Base-by-base conservation (phyloP, 2,797 vertebrate species). In the Sandelia bainsii region DNA sequence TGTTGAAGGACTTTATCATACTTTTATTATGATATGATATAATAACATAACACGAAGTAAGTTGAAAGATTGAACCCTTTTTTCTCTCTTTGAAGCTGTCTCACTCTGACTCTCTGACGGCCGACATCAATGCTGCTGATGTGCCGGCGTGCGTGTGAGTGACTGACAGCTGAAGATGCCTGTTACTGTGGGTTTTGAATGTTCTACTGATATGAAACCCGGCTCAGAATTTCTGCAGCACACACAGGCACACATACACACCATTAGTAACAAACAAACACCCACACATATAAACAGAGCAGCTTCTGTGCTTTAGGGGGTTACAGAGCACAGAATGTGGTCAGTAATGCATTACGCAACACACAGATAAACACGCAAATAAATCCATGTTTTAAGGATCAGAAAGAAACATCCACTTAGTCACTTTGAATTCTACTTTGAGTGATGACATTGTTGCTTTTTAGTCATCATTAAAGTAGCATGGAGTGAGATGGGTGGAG, bases 221-320 rank as follows among this genome's bases (percentile, higher is more conserved):
- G 45, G 12, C 72, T 70, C 54, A 34, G 25, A 49, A 65, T 65
- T 29, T 50, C 11, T 37, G 12, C 12, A 37, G 2, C 32, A 20
- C 62, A 40, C 53, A 57, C 44, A 32, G 23, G 46, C 52, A 45
- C 50, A 32, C 49, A 45, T 39, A 40, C 29, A 48, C 22, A 22
- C 45, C 49, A 62, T 20, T 27, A 42, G 50, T 29, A 63, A 59
- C 52, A 71, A 69, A 60, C 62, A 50, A 22, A 56, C 76, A 37
- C 72, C 79, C 79, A 71, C 69, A 56, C 72, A 61, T 25, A 50
- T 66, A 65, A 72, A 75, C 74, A 84, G 44, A 75, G 58, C 32
- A 56, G 34, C 56, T 44, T 54, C 23, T 56, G 52, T 42, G 13
- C 62, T 69, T 27, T 16, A 22, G 49, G 53, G 53, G 62, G 56